Evolutionary conservation across 2,797 vertebrate species (phyloP).

Genomic region (Eurystomus glaucurus): DNA sequence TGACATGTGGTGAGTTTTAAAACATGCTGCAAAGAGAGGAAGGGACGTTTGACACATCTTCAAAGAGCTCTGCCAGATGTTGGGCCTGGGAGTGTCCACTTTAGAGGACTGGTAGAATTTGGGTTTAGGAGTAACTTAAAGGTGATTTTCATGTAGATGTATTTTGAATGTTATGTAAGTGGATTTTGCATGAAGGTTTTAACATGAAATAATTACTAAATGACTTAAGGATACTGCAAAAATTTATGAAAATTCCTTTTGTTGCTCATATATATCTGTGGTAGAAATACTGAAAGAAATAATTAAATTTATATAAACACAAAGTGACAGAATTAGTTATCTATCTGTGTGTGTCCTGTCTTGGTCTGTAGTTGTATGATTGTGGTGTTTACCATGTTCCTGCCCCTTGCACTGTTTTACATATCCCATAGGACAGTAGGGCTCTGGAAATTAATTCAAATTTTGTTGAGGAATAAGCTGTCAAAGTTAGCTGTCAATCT

Average conservation of each 20-base stretch:
- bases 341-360: fast-evolving
- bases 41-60: fast-evolving
- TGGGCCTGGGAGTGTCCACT: neutral
- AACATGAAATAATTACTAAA: neutral
- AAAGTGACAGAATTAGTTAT: neutral
- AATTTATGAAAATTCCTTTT: neutral
- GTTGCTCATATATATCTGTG: neutral
- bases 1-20: neutral
- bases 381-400: neutral
- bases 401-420: neutral
- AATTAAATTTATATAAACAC: neutral
- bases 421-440: neutral
- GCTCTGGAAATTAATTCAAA: neutral
- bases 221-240: neutral
- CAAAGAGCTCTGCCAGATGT: neutral
- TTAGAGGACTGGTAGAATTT: neutral
- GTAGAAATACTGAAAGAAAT: neutral
- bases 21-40: neutral
- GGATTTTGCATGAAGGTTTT: neutral
- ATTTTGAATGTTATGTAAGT: neutral
- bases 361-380: neutral
- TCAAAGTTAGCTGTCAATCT: neutral
- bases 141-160: neutral
- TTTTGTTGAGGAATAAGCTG: neutral
- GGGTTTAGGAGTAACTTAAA: neutral